Percentiles rank a stretch among this genome's conserved stretches.
phyloP scores from a whole-genome alignment of 2,113 vertebrate species.

The Equus quagga region DNA sequence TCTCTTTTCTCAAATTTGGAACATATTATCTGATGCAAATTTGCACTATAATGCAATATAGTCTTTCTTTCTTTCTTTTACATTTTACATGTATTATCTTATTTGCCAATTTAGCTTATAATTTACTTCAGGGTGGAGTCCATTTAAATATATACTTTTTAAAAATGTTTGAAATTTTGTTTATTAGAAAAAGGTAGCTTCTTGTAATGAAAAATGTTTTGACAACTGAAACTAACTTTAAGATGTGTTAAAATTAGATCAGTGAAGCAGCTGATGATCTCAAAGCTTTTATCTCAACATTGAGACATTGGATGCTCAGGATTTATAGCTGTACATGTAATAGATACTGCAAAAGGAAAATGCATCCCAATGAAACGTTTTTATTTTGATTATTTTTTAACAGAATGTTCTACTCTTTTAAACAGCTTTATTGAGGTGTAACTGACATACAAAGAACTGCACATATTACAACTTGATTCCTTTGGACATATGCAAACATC shows the following conservation, averaged over 20 bases:
- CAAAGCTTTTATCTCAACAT: slow-evolving; percentile 28
- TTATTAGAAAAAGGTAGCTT: slow-evolving; percentile 64
- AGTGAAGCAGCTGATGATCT: slow-evolving; percentile 28
- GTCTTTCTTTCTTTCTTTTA: background rate
- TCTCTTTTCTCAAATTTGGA: background rate
- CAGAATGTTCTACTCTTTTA: background rate
- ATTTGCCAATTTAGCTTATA: background rate
- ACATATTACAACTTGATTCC: background rate
- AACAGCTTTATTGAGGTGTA: background rate
- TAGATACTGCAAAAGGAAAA: background rate
- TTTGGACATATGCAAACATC: background rate
- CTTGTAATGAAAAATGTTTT: slow-evolving; percentile 68
- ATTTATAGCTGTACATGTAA: slow-evolving; percentile 6
- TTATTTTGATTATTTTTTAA: background rate
- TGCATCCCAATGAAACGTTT: slow-evolving; percentile 12
- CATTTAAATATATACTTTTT: background rate
- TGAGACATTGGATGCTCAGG: background rate
- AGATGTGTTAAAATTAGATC: slow-evolving; percentile 68
- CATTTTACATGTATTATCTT: background rate
- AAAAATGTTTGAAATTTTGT: slow-evolving; percentile 56
- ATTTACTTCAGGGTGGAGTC: background rate
- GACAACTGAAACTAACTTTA: slow-evolving; percentile 65
- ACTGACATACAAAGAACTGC: background rate
- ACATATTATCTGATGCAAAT: background rate
- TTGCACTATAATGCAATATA: background rate